Base-by-base conservation (phyloP, 2,797 vertebrate genomes). In the Danio tinwini region DNA sequence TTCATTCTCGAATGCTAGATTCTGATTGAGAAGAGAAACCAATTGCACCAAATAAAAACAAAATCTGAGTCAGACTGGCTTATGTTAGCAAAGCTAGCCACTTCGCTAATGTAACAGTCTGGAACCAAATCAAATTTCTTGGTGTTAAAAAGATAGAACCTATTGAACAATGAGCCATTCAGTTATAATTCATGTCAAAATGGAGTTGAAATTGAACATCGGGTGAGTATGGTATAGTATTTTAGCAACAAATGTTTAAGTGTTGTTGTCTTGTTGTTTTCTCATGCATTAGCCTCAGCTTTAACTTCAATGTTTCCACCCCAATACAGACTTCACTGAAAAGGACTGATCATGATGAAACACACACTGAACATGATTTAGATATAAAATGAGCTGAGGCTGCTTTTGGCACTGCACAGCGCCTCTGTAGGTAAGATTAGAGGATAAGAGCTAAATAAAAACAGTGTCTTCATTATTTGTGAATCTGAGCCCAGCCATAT, bases 21-120 rank as follows among this genome's bases (percentile, higher is more conserved):
- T 94, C 93, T 94, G 93, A 94, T 90, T 94, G 94, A 94, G 93
- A 94, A 95, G 93, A 94, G 94, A 95, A 94, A 94, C 90, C 86
- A 53, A 81, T 85, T 86, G 69, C 81, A 84, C 85, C 84, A 87
- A 29, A n/a, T n/a, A n/a, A 29, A 29, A n/a, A n/a, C n/a, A n/a
- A 29, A 39, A 59, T 72, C 53, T 39, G 49, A 47, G 80, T 86
- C 85, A 78, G 81, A 83, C 83, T 84, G 83, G 75, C 39, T 84
- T 86, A 84, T 84, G 83, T 86, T 86, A 89, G 90, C 88, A 89
- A 90, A 85, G 85, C 74, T 63, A 56, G 58, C 47, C 42, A 75
- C 80, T 84, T 82, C 16, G 85, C 85, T 86, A 84, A 86, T 82
- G 82, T 86, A 81, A 84, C 77, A 79, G 85, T 86, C 83, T 83